phyloP scores from a whole-genome alignment of 1,140 invertebrate species.

The Temnothorax curvispinosus region DNA sequence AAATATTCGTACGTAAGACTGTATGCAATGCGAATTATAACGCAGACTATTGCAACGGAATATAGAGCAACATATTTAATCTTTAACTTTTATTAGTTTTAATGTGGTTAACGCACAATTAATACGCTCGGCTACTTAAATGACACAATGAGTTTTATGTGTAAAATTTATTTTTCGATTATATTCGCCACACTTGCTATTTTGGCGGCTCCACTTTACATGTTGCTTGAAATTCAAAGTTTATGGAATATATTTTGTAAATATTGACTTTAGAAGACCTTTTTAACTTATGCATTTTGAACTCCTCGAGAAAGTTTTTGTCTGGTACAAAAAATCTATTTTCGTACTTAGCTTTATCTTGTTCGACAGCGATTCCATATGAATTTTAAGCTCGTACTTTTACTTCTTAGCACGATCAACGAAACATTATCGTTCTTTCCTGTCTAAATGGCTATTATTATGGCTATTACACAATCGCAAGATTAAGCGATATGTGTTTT shows the following conservation, averaged over 20 bases:
- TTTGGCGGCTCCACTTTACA: constrained; percentile 22
- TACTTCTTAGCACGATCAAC: constrained; percentile 6
- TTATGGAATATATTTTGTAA: constrained; percentile 47
- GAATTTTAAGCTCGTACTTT: constrained; percentile 10
- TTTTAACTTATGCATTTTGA: not conserved
- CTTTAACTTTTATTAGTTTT: constrained; percentile 8
- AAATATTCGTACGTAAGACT: not conserved
- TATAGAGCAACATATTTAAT: not conserved
- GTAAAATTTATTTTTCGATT: not conserved
- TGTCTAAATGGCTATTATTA: not conserved
- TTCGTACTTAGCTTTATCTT: constrained; percentile 31
- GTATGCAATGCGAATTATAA: not conserved
- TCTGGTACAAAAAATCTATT: constrained; percentile 32
- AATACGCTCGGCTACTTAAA: not conserved
- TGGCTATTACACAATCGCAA: not conserved
- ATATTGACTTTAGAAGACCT: constrained; percentile 9
- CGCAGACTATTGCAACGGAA: not conserved
- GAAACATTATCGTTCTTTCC: not conserved
- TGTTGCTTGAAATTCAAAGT: constrained; percentile 29
- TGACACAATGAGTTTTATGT: not conserved
- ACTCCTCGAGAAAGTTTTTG: constrained; percentile 11
- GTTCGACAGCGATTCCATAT: not conserved
- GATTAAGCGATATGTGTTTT: constrained; percentile 10
- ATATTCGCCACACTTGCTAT: not conserved
- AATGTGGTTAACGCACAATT: not conserved